Evolutionary conservation across 64 coral and sea anemone species (phyloP), one percentile per base, ranked within the genome.

Genomic region (Astreopora myriophthalma): DNA sequence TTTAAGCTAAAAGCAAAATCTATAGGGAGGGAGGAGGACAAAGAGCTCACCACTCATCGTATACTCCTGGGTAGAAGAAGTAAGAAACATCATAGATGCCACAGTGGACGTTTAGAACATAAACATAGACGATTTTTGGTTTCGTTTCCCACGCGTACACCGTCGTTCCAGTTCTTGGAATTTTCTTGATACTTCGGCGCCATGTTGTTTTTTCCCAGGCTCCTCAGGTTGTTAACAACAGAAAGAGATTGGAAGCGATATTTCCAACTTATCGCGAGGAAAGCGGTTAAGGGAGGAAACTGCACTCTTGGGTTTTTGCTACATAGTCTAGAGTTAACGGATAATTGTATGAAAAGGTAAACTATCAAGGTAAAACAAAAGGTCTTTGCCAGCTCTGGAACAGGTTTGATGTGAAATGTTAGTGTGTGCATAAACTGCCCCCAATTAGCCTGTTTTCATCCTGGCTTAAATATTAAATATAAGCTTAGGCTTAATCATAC

Each of bases 11-110:
- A n/a, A n/a, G n/a, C n/a, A n/a, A n/a, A n/a, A n/a, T n/a, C n/a
- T n/a, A n/a, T n/a, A 61, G 4, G 13, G 13, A 10, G 6, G 5
- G 12, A 5, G 65, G 22, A 66, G 49, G 19, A 39, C 3, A 44
- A 42, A 17, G 28, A 85, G 32, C 73, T 74, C 51, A 92, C 92
- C 75, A 79, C 81, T 96, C 95, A 96, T 96, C 24, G 34, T 89
- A 30, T 89, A 34, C 70, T 67, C 87, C 34, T 90, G 83, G 5
- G 49, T 13, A 55, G 51, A 55, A 81, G 91, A 93, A 37, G 91
- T 76, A 13, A 93, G 31, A 69, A 96, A 93, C 95, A 96, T 96
- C 17, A 11, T 83, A 81, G 16, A 32, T 24, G 17, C 51, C 30
- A 60, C 16, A 61, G 7, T 16, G 4, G 22, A 81, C 29, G 31